Base-by-base conservation (phyloP, 2,797 vertebrate species). In the Eulemur coronatus region DNA sequence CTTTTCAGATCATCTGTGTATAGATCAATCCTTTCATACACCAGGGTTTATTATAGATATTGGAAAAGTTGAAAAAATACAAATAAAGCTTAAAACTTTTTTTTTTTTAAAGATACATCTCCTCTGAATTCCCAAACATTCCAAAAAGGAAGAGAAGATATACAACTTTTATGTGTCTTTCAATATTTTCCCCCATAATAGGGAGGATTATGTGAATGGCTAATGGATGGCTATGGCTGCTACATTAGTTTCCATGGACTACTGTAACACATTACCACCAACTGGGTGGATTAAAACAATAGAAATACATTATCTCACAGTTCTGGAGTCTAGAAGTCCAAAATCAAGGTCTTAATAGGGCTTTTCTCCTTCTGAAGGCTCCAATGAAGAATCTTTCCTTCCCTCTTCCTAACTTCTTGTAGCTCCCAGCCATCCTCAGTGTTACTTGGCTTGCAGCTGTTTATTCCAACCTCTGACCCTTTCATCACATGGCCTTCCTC, bases 1-100 rank as follows among this genome's bases (percentile, higher is more conserved):
- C 50, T 72, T 95, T 90, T 59, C 28, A 52, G 33, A 28, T 57
- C 11, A 35, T 89, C 30, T 85, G 78, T 94, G 22, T 35, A 33
- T 35, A 73, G 7, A 61, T 13, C 17, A 30, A 52, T 67, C 1
- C 59, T 81, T 61, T 72, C 41, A 46, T 52, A 35, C 0, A 73
- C 13, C 0, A 46, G 33, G 2, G 48, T 50, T 86, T 35, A 61
- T 50, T 63, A 38, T 22, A 7, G 67, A 26, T 59, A 28, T 89
- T 67, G 28, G 24, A 81, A 43, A 87, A 61, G 33, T 4, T 26
- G 55, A 94, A 46, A 55, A 75, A 84, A 61, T 13, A 0, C 35
- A 46, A 52, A 33, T 41, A n/a, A 82, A 78, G 11, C 33, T 72
- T 79, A 72, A 91, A 63, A 41, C 0, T 14, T 11, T 82, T 80